Evolutionary conservation across 2,888 invertebrate genomes (phyloP).

Genomic region (Orthosia incerta): DNA sequence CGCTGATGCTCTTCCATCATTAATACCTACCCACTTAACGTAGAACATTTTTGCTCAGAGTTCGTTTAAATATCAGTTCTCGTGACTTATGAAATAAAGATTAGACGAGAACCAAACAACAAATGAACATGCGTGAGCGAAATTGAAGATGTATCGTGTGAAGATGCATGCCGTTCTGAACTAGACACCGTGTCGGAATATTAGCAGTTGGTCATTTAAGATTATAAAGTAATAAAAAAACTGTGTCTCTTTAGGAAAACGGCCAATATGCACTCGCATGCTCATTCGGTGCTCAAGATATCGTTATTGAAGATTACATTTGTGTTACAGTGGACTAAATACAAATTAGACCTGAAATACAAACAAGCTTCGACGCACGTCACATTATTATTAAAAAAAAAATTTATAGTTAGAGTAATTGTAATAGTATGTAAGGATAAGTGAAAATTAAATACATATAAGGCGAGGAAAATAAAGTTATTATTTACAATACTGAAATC

Average conservation of each 20-base stretch:
- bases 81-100: conserved; percentile 79
- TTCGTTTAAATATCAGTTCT: conserved; percentile 77
- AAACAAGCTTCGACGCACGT: conserved; percentile 78
- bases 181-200: conserved; percentile 51
- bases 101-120: conserved; percentile 82
- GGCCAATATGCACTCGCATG: conserved; percentile 84
- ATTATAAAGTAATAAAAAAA: conserved; percentile 35
- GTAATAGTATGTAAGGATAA: conserved; percentile 65
- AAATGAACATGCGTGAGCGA: conserved; percentile 87
- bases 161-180: conserved; percentile 53
- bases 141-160: conserved; percentile 65
- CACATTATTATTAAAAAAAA: conserved; percentile 64
- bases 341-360: conserved; percentile 78
- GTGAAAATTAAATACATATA: conserved; percentile 71
- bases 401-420: conserved; percentile 66
- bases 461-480: conserved; percentile 73
- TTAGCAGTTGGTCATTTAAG: conserved; percentile 35
- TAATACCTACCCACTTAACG: conserved; percentile 25
- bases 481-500: conserved; percentile 73
- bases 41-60: conserved; percentile 75
- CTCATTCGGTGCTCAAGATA: conserved; percentile 83
- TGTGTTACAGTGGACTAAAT: conserved; percentile 79
- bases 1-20: background rate
- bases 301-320: conserved; percentile 72
- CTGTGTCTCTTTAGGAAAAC: conserved; percentile 65